phyloP scores from a whole-genome alignment of 1,140 invertebrate species.

The Araneus ventricosus region DNA sequence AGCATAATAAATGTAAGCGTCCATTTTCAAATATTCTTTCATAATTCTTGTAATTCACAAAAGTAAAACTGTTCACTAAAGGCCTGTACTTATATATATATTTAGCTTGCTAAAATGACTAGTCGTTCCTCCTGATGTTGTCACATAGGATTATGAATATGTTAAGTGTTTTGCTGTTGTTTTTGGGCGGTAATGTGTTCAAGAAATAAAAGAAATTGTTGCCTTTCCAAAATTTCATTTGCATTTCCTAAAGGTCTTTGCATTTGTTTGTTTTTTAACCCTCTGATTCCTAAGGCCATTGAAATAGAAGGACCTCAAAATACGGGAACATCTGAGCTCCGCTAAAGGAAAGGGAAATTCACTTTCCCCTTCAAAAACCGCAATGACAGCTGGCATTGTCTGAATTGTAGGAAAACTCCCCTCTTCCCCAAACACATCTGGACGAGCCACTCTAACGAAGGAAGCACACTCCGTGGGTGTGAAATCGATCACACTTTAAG shows the following conservation, averaged over 20 bases:
- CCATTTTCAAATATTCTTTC: neutral
- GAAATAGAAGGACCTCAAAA: no score
- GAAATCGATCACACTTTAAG: no score
- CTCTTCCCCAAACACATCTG: no score
- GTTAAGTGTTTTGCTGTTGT: slow-evolving; percentile 61
- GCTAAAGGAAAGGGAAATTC: no score
- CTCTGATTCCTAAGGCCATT: no score
- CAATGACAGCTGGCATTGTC: no score
- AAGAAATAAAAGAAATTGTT: slow-evolving; percentile 59
- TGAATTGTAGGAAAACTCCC: no score
- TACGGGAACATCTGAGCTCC: no score
- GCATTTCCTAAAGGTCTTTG: neutral
- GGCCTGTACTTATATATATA: slow-evolving; percentile 68
- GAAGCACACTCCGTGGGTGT: no score
- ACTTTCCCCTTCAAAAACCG: no score
- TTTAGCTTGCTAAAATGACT: slow-evolving; percentile 40
- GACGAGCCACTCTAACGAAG: no score
- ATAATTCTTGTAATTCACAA: neutral
- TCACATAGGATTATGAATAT: slow-evolving; percentile 54
- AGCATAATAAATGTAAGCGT: neutral
- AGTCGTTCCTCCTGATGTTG: slow-evolving; percentile 63
- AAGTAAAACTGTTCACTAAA: neutral
- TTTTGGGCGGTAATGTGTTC: slow-evolving; percentile 58
- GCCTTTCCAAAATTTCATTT: slow-evolving; percentile 31
- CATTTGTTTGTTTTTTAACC: no score